Conservation (phyloP, 2,797 vertebrate genomes). For the Lepilemur ruficaudatus region DNA sequence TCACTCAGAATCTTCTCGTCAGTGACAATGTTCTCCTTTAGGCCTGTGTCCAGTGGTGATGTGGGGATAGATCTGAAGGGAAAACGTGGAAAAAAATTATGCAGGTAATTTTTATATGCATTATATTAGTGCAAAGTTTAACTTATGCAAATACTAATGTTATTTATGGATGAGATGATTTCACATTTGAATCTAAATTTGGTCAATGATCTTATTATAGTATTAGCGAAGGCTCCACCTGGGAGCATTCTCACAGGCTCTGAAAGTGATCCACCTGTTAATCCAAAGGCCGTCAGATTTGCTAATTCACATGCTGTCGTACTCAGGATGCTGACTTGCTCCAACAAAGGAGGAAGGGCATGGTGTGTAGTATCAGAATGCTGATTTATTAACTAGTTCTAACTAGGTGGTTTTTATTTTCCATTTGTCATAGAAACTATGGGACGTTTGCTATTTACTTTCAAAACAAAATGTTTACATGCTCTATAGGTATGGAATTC, state of each 20-base stretch:
- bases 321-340: not conserved
- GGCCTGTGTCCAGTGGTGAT: rapidly evolving
- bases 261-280: not conserved
- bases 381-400: not conserved
- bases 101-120: not conserved
- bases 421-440: not conserved
- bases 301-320: not conserved
- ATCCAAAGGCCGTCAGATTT: not conserved
- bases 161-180: not conserved
- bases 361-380: not conserved
- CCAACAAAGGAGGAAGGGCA: not conserved
- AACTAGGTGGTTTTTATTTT: not conserved
- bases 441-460: not conserved
- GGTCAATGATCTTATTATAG: not conserved
- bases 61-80: not conserved
- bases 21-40: not conserved
- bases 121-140: not conserved
- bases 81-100: not conserved
- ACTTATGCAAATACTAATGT: not conserved
- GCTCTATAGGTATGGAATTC: rapidly evolving
- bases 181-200: not conserved
- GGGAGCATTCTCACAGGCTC: not conserved
- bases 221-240: not conserved
- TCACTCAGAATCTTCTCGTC: not conserved
- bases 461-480: not conserved